Evolutionary conservation across 2,797 vertebrate species (phyloP), one percentile per base, ranked within the genome.

Genomic region (Leptodactylus fallax): DNA sequence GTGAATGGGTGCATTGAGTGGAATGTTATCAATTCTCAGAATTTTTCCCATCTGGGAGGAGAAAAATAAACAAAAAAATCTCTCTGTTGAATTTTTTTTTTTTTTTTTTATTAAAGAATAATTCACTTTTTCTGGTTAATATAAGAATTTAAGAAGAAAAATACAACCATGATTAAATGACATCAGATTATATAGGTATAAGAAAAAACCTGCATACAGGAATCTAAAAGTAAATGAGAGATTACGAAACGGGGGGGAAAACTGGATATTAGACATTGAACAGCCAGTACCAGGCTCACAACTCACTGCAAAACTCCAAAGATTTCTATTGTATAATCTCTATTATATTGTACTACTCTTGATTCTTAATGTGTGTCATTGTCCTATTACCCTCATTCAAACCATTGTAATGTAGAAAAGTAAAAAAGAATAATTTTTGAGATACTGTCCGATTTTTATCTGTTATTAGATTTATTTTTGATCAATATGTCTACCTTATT

Each of bases 21-120:
- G 19, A 23, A 65, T 21, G 81, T 83, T 58, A 79, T 58, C 81
- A 55, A 3, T 83, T 72, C 67, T 56, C 25, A 56, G 51, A 72
- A 83, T 58, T 56, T 69, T 63, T 69, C 63, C 63, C 55, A n/a
- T 71, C 23, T 83, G 81, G 63, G 25, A n/a, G 60, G 21, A 51
- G 47, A 23, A 83, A 83, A 27, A 53, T 69, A 55, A 65, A 45
- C 79, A 77, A 23, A n/a, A 36, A 51, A 14, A 8, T 53, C 1
- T 76, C 12, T 13, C 12, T 12, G 25, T 11, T 60, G 79, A 25
- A 63, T 63, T 21, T 47, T 74, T 12, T 36, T 63, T 21, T 47
- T 74, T 12, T 36, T 67, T 67, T 49, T 10, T 49, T 53, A 77
- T 76, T 76, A 51, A 51, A 23, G n/a, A 53, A 77, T 13, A 77